These are phyloP conservation scores for Xestia sexstrigata DNA, from an alignment of 2,888 invertebrate genomes.

Conservation along the genomic window DNA sequence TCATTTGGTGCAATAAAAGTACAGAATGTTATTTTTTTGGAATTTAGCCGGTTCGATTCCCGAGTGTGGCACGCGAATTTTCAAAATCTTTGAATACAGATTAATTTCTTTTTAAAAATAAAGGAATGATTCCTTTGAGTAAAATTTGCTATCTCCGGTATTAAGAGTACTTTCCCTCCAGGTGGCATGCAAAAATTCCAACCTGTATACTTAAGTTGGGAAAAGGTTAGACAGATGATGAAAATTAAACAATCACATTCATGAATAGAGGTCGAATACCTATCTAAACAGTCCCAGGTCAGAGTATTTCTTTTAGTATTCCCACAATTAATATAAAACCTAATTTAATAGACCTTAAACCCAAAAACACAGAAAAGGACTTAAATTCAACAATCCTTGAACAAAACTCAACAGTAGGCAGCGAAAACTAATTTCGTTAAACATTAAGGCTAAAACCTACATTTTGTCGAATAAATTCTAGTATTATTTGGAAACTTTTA, in stretches of 20 bases:
- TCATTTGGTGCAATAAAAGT: no score
- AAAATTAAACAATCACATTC: not conserved
- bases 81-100: no score
- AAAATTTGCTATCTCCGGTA: no score
- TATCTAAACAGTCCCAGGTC: not conserved
- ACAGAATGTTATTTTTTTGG: no score
- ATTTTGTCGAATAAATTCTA: constrained; percentile 65
- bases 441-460: constrained; percentile 64
- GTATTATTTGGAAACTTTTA: constrained; percentile 66
- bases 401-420: constrained; percentile 62
- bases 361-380: constrained; percentile 11
- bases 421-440: constrained; percentile 70
- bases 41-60: no score
- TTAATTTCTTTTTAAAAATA: no score
- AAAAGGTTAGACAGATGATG: no score
- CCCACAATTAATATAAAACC: constrained; percentile 5
- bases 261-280: not conserved
- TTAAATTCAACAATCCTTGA: constrained; percentile 38
- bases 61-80: no score
- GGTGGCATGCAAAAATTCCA: no score
- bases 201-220: no score
- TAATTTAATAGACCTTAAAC: constrained; percentile 3
- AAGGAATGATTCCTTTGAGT: no score
- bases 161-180: no score
- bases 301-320: not conserved